phyloP scores from a whole-genome alignment of 2,113 vertebrate genomes.

The Arizona elegans region DNA sequence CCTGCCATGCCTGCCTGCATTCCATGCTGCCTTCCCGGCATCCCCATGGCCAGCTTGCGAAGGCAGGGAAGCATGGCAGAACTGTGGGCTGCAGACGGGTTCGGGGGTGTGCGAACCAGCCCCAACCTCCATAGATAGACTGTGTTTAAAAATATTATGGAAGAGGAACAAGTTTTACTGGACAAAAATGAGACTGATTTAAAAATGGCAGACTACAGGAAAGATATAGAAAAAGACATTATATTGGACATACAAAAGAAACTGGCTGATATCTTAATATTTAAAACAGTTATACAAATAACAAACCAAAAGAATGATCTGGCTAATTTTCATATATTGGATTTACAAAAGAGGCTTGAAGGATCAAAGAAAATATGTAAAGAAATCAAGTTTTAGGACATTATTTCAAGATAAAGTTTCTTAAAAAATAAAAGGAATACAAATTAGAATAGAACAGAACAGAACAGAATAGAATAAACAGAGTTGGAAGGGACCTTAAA shows the following conservation, averaged over 20 bases:
- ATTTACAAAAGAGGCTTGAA: neutral
- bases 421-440: neutral
- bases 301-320: neutral
- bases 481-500: no score
- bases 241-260: no score
- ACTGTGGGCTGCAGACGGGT: no score
- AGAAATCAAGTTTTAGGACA: neutral
- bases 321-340: neutral
- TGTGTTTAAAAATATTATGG: neutral
- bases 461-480: no score
- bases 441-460: no score
- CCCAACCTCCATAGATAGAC: neutral
- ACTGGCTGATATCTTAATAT: neutral
- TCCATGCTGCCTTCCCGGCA: no score
- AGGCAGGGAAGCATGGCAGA: no score
- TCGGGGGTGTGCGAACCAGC: no score
- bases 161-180: neutral
- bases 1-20: no score
- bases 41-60: no score
- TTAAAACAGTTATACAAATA: neutral
- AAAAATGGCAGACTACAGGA: neutral
- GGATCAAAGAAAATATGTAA: neutral
- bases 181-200: neutral
- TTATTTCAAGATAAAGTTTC: neutral
- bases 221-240: neutral